Base-by-base conservation (phyloP, 2,888 invertebrate genomes). In the Neocrepidodera transversa region DNA sequence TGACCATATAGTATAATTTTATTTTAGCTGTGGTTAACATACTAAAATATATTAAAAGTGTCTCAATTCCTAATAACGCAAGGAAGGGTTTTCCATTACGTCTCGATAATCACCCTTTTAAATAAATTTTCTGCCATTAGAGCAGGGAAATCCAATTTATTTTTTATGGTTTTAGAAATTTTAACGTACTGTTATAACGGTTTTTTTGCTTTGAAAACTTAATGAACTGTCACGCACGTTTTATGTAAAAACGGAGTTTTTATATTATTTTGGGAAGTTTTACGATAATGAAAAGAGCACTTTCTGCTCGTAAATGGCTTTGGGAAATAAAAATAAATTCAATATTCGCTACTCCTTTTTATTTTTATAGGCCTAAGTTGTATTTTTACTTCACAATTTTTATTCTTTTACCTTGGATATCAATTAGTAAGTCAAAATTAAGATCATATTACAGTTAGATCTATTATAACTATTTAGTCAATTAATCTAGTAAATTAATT, bases 271-370 rank as follows among this genome's bases (percentile, higher is more conserved):
- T 40, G 38, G 26, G 16, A 8, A 40, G 26, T 51, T 51, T 40
- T 51, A 51, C 28, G 51, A 40, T 51, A 51, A 51, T 40, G 51
- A 51, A 51, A 36, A 40, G 51, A 40, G 28, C 16, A 17, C 11
- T 38, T 51, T 51, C 40, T 26, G 26, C 26, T 23, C 17, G 36
- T n/a, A 17, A 51, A 40, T 17, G 40, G 26, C 40, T 40, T 38
- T 28, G n/a, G 26, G 17, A 40, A 28, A 51, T 51, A 40, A 38
- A 51, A 51, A 51, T 40, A 51, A 49, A 50, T 51, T 51, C 51
- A 51, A 51, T 51, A 51, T 51, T 51, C 51, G 40, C 51, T 40
- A 10, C 51, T 32, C 50, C 51, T 26, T 40, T 17, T 40, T 10
- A 1, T 17, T 38, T 51, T 51, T 51, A 51, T 51, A 40, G 17